Conservation (phyloP, 2,888 invertebrate genomes). For the Sinelater perroti region DNA sequence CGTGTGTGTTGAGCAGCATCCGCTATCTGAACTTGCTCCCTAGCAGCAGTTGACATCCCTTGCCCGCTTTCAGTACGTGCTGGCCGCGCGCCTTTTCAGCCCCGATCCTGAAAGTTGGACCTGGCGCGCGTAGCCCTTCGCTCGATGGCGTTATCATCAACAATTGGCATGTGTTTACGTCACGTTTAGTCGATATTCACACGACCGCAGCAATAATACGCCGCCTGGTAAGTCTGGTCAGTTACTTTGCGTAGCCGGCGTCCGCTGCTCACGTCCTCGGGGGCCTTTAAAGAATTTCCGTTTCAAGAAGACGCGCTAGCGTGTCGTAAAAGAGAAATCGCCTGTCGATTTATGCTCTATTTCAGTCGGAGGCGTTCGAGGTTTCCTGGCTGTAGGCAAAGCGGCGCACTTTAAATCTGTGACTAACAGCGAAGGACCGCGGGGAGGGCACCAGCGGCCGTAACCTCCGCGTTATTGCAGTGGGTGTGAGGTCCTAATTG, state of each 20-base stretch:
- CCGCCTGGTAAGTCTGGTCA: conserved; percentile 26
- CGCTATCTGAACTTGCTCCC: no score
- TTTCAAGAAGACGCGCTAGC: not conserved
- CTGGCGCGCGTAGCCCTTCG: not conserved
- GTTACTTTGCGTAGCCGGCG: not conserved
- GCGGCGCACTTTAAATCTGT: no score
- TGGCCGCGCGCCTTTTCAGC: no score
- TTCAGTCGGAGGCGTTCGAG: conserved; percentile 8
- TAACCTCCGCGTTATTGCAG: no score
- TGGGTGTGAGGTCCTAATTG: conserved; percentile 22
- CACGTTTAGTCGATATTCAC: conserved; percentile 26
- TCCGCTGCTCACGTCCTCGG: not conserved
- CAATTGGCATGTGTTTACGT: conserved; percentile 29
- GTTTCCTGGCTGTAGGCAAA: conserved; percentile 1
- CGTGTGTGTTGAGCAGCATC: conserved; percentile 30
- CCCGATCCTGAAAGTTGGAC: not conserved
- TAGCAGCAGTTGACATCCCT: no score
- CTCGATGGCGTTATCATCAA: conserved; percentile 18
- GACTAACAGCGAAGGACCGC: no score
- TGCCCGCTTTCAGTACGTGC: no score
- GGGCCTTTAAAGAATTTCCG: not conserved
- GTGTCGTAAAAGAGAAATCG: conserved; percentile 1
- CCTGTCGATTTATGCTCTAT: conserved; percentile 16
- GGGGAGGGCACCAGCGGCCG: no score
- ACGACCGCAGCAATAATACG: conserved; percentile 9